These are phyloP conservation scores for Ovibos moschatus DNA, from an alignment of 2,113 vertebrate species.

Conservation along the genomic window DNA sequence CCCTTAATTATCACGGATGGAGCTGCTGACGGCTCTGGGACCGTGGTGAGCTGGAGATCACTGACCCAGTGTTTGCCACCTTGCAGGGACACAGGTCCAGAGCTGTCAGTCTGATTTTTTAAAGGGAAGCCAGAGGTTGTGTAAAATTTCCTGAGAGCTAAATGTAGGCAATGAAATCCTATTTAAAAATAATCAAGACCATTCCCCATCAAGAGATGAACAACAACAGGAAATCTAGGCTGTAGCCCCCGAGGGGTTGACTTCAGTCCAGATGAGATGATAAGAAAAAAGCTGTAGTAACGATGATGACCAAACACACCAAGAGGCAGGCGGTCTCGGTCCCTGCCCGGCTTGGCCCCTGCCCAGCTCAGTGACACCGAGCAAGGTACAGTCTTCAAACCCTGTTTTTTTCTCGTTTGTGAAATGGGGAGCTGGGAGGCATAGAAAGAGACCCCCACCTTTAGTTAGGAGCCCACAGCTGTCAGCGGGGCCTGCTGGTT, in stretches of 20 bases:
- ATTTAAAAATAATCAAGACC: not conserved
- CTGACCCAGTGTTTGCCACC: not conserved
- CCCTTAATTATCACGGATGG: accelerated
- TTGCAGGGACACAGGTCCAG: not conserved
- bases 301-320: accelerated
- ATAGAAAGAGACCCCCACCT: not conserved
- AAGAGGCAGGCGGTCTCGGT: not conserved
- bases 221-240: not conserved
- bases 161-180: not conserved
- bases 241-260: not conserved
- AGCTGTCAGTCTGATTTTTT: not conserved
- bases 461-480: not conserved
- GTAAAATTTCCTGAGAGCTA: not conserved
- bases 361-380: not conserved
- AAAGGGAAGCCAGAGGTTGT: not conserved
- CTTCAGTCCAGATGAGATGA: not conserved
- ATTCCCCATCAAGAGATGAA: not conserved
- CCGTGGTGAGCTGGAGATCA: accelerated
- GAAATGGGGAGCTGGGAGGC: not conserved
- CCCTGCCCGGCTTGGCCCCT: not conserved
- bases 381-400: not conserved
- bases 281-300: not conserved
- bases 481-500: too few relatives aligned
- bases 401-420: not conserved
- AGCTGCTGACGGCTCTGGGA: not conserved